These are phyloP conservation scores for Ranitomeya variabilis DNA, from an alignment of 2,113 vertebrate genomes.

Conservation along the genomic window DNA sequence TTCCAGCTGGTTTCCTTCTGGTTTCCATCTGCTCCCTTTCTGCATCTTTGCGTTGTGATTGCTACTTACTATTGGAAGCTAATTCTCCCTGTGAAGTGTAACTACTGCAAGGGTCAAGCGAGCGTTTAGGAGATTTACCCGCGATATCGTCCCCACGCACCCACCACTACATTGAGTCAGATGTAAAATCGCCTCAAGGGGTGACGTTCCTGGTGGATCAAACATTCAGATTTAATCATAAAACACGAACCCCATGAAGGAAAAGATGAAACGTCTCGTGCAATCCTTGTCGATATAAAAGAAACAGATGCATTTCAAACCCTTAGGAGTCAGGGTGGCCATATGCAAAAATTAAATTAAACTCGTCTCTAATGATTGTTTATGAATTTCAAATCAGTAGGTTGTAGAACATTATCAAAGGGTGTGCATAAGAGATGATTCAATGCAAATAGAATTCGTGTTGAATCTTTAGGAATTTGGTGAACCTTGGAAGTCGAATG, in stretches of 20 bases:
- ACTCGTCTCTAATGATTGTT: no score
- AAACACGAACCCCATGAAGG: background rate
- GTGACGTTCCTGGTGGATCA: background rate
- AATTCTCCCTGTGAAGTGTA: constrained; percentile 65
- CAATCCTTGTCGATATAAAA: background rate
- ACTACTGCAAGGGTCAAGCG: constrained; percentile 62
- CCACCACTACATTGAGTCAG: background rate
- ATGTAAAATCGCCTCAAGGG: background rate
- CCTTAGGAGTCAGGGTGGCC: background rate
- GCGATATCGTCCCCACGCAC: background rate
- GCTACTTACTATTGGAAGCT: constrained; percentile 73
- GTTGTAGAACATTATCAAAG: no score
- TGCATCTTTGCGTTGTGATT: constrained; percentile 72
- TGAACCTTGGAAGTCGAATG: no score
- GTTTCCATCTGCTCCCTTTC: constrained; percentile 77
- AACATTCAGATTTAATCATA: background rate
- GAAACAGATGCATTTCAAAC: no score
- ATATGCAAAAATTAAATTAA: background rate
- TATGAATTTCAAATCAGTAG: no score
- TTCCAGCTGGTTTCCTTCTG: constrained; percentile 79
- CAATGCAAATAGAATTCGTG: no score
- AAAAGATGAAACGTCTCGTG: background rate
- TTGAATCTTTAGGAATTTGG: no score
- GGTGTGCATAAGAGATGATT: no score
- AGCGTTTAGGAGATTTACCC: constrained; percentile 53